These are phyloP conservation scores for Caloenas nicobarica DNA, from an alignment of 2,113 vertebrate species.

Conservation along the genomic window DNA sequence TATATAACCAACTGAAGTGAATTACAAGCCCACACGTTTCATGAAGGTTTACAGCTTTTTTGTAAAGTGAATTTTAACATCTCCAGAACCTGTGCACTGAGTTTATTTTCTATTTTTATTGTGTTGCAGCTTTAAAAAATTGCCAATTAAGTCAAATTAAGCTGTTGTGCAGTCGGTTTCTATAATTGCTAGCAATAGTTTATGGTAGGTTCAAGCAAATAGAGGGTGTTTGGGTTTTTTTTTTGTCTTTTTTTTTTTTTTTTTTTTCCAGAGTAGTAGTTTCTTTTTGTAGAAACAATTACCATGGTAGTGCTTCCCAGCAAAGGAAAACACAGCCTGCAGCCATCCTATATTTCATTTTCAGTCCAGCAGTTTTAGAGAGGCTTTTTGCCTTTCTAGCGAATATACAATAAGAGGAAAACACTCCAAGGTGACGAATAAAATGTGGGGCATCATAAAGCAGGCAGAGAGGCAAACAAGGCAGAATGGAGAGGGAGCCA, in stretches of 20 bases:
- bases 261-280: constrained; percentile 71
- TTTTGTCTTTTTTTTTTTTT: not conserved
- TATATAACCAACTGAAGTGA: not conserved
- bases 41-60: constrained; percentile 59
- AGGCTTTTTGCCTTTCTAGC: constrained; percentile 57
- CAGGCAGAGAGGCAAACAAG: not conserved
- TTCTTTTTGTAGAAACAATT: constrained; percentile 79
- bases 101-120: constrained; percentile 63
- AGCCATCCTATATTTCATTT: constrained; percentile 78
- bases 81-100: constrained; percentile 49
- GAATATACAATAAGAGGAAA: constrained; percentile 55
- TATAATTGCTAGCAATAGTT: constrained; percentile 79
- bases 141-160: constrained; percentile 75
- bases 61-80: constrained; percentile 58
- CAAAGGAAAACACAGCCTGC: constrained; percentile 72
- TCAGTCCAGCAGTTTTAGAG: constrained; percentile 80
- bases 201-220: constrained; percentile 73
- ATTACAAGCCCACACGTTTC: not conserved
- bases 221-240: constrained; percentile 18
- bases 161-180: constrained; percentile 70
- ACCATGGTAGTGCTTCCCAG: constrained; percentile 64
- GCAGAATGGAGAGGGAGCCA: not conserved
- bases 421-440: constrained; percentile 19
- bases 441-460: constrained; percentile 24
- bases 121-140: constrained; percentile 67